These are phyloP conservation scores for Dexiosoma caninum DNA, from an alignment of 2,888 invertebrate genomes.

Conservation along the genomic window DNA sequence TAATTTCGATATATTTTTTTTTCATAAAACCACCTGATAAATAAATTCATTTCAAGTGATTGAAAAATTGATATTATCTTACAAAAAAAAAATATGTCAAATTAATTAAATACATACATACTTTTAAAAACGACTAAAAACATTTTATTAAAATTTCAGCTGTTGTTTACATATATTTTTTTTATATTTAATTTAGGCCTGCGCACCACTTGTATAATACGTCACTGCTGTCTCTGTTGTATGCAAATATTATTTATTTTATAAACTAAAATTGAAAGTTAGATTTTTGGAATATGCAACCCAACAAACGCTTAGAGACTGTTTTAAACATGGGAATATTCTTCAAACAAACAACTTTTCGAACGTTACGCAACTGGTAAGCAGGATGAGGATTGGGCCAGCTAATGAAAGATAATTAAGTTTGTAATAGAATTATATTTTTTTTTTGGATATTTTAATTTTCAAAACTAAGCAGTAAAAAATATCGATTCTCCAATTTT, in stretches of 20 bases:
- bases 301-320: no score
- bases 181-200: slow-evolving; percentile 15
- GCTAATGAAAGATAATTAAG: no score
- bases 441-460: no score
- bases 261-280: slow-evolving; percentile 35
- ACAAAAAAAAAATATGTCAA: slow-evolving; percentile 21
- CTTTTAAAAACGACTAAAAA: background rate
- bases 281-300: background rate
- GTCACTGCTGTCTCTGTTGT: slow-evolving; percentile 19
- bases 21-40: slow-evolving; percentile 43
- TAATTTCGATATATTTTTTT: background rate
- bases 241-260: background rate
- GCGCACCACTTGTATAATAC: slow-evolving; percentile 24
- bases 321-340: no score
- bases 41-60: slow-evolving; percentile 33
- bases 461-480: no score
- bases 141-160: slow-evolving; percentile 1
- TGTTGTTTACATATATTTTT: background rate
- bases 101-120: slow-evolving; percentile 25
- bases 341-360: no score
- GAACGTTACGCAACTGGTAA: no score
- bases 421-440: no score
- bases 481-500: no score
- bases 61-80: slow-evolving; percentile 4
- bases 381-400: no score